A percentile compares a stretch with the other conserved stretches of the same genome.
These are phyloP conservation scores for Cyrtonyx montezumae DNA, from an alignment of 2,113 vertebrate genomes.

Conservation along the genomic window DNA sequence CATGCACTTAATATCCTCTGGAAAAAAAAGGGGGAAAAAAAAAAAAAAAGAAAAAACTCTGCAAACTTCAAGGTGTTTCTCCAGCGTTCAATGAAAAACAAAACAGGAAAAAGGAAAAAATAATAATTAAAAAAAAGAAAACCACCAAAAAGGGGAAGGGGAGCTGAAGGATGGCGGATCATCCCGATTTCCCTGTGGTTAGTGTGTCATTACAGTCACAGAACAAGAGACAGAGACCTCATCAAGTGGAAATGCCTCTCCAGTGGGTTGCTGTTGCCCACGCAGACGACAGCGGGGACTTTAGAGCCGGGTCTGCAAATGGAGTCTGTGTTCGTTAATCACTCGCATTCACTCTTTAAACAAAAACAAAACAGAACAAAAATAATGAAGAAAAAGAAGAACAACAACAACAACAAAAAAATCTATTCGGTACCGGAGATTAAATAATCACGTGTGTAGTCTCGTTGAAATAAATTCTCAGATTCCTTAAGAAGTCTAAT, in stretches of 20 bases:
- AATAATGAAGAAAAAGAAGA: background rate
- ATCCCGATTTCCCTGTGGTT: conserved; percentile 77
- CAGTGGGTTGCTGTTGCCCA: conserved; percentile 75
- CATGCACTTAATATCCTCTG: conserved; percentile 71
- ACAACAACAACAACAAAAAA: background rate
- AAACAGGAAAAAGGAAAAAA: background rate
- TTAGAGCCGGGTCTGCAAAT: conserved; percentile 73
- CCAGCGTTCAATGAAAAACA: conserved; percentile 73
- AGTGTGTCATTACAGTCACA: conserved; percentile 76
- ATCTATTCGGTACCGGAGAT: conserved; percentile 81
- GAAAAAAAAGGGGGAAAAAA: background rate
- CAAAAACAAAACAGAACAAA: conserved; percentile 45
- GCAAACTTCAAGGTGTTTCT: conserved; percentile 77
- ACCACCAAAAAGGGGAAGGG: conserved; percentile 36
- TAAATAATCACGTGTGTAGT: conserved; percentile 82
- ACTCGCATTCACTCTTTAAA: conserved; percentile 79
- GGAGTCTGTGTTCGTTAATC: conserved; percentile 78
- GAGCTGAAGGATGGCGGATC: conserved; percentile 74
- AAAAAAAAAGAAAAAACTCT: conserved; percentile 18
- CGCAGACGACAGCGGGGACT: conserved; percentile 78
- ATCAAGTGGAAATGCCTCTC: conserved; percentile 77
- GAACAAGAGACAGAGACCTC: conserved; percentile 69
- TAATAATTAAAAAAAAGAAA: background rate
- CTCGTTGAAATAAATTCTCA: conserved; percentile 81
- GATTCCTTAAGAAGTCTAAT: conserved; percentile 84